Evolutionary conservation across 2,113 vertebrate species (phyloP).

Genomic region (Phrynosoma platyrhinos): DNA sequence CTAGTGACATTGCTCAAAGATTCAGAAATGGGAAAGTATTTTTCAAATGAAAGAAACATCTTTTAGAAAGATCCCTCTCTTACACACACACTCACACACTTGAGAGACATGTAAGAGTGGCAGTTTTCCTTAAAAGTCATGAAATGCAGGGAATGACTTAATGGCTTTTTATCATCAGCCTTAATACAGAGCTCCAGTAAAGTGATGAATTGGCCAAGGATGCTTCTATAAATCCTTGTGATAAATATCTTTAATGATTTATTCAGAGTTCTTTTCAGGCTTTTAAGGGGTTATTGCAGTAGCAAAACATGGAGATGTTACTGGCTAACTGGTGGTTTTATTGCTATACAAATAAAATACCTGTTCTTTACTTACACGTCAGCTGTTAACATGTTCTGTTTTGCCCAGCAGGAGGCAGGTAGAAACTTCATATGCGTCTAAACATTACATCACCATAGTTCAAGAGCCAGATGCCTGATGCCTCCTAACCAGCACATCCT

Average conservation of each 20-base stretch:
- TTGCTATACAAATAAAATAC: neutral
- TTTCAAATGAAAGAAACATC: rapidly evolving
- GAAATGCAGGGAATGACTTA: neutral
- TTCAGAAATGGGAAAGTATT: neutral
- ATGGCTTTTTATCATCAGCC: neutral
- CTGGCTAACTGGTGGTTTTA: neutral
- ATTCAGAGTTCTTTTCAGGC: neutral
- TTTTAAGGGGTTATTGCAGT: rapidly evolving
- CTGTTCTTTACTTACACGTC: neutral
- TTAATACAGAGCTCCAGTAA: neutral
- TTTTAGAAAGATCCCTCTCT: neutral
- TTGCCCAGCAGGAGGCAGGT: neutral
- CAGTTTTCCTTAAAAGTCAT: neutral
- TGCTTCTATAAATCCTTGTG: neutral
- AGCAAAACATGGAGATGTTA: neutral
- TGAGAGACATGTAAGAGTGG: no score
- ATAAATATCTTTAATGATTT: neutral
- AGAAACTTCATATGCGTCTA: neutral
- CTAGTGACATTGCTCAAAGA: neutral
- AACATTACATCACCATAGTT: rapidly evolving
- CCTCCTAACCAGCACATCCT: slow-evolving; percentile 1
- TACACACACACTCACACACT: neutral
- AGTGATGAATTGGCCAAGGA: neutral
- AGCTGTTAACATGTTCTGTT: neutral
- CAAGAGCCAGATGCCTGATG: neutral